Conservation (phyloP, 2,113 vertebrate species). For the Brachyistius frenatus region DNA sequence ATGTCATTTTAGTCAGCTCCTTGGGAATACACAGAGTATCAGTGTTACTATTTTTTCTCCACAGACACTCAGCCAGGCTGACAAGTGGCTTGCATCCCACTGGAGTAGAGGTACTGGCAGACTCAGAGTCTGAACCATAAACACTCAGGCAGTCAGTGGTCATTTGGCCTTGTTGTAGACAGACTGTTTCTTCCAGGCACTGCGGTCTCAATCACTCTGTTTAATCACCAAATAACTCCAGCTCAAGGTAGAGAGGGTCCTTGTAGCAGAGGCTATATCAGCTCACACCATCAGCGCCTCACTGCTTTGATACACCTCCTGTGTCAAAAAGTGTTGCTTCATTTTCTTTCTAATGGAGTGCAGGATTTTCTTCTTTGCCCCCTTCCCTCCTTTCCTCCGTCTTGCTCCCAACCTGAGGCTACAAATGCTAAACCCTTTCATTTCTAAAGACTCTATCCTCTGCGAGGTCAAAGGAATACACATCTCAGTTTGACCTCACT, state of each 20-base stretch:
- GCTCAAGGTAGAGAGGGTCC: constrained; percentile 23
- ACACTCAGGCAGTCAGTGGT: constrained; percentile 20
- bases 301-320: background rate
- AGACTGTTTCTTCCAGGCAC: constrained; percentile 14
- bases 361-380: constrained; percentile 25
- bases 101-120: constrained; percentile 57
- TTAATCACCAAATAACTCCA: constrained; percentile 33
- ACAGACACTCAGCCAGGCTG: constrained; percentile 1
- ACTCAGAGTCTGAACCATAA: constrained; percentile 18
- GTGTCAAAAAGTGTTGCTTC: constrained; percentile 34
- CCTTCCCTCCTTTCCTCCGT: background rate
- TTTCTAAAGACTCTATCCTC: constrained; percentile 70
- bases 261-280: constrained; percentile 22
- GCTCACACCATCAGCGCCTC: background rate
- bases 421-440: background rate
- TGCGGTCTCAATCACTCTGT: constrained; percentile 5
- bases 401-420: constrained; percentile 25
- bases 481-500: constrained; percentile 52
- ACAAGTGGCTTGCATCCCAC: constrained; percentile 44
- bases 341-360: constrained; percentile 45
- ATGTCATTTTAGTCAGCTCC: constrained; percentile 9
- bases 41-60: constrained; percentile 32
- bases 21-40: background rate
- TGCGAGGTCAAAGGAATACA: constrained; percentile 57
- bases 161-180: constrained; percentile 32